Base-by-base conservation (phyloP, 1,140 invertebrate genomes). In the Pachyrhynchus sulphureomaculatus region DNA sequence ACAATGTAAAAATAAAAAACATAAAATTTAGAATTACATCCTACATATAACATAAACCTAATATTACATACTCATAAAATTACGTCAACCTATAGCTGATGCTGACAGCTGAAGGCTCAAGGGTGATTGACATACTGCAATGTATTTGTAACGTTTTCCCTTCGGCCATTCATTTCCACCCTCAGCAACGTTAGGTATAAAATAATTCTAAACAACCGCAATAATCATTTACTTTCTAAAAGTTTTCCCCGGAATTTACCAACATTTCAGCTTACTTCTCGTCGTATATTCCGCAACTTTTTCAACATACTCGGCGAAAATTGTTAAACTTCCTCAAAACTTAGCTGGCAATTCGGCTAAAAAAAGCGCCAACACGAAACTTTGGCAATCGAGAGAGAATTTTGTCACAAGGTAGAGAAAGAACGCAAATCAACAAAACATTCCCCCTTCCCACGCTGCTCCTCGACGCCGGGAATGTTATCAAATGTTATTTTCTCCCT, bases 351-450 rank as follows among this genome's bases (percentile, higher is more conserved):
- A n/a, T n/a, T n/a, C 39, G 39, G 18, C 8, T 20, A n/a, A n/a
- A 21, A 17, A 29, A 47, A 29, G 18, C 12, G 44, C 21, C 17
- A 6, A 24, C n/a, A 47, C 24, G 13, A 15, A 15, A 6, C 8
- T 26, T 21, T 8, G 20, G 24, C 12, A 4, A 29, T 6, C 44
- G 44, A 47, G 3, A 47, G 44, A 29, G 21, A 47, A 47, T 44
- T 44, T 23, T 18, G 17, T 23, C 12, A 3, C 2, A n/a, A 10
- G 20, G 3, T 23, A 23, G 21, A 47, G 44, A 6, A 13, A 47
- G 44, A 47, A 3, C n/a, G 44, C 26, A 32, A 29, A 47, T 9
- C 44, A 47, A 29, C 44, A 47, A 47, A 47, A 29, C 36, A 44
- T 20, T 5, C 2, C 5, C 6, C 3, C 20, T 13, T 9, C 36